These are phyloP conservation scores for Thecocarcelia acutangulata DNA, from an alignment of 2,888 invertebrate genomes.

Conservation along the genomic window DNA sequence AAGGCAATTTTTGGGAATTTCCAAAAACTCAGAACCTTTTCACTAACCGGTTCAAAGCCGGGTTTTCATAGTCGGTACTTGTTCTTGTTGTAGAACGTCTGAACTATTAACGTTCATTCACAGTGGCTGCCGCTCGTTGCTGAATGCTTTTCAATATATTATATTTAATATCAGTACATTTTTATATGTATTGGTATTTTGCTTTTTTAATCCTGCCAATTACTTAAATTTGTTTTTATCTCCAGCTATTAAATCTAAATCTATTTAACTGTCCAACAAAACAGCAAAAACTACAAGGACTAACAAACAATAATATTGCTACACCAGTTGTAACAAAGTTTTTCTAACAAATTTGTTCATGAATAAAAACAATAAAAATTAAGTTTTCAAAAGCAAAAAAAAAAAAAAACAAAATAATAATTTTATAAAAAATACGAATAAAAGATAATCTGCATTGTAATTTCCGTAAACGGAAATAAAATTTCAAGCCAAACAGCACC, in stretches of 20 bases:
- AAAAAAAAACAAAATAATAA: conserved; percentile 6
- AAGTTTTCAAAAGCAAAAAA: conserved; percentile 22
- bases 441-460: conserved; percentile 65
- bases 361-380: conserved; percentile 50
- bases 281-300: background rate
- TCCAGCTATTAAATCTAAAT: conserved; percentile 30
- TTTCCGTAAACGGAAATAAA: conserved; percentile 65
- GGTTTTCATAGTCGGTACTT: too few species aligned
- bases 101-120: too few species aligned
- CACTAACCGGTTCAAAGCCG: too few species aligned
- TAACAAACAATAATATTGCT: conserved; percentile 9
- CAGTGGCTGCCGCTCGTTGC: too few species aligned
- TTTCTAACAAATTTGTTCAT: conserved; percentile 40
- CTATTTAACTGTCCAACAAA: conserved; percentile 4
- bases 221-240: conserved; percentile 48
- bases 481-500: conserved; percentile 51
- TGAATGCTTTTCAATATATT: too few species aligned
- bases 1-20: too few species aligned
- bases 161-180: too few species aligned
- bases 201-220: conserved; percentile 29
- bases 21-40: too few species aligned
- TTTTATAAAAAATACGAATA: conserved; percentile 20
- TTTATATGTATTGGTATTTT: too few species aligned
- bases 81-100: too few species aligned
- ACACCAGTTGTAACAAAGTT: conserved; percentile 23